A percentile compares a stretch with the other conserved stretches of the same genome.
These are phyloP conservation scores for Mystacides longicornis DNA, from an alignment of 2,888 invertebrate species.

Conservation along the genomic window DNA sequence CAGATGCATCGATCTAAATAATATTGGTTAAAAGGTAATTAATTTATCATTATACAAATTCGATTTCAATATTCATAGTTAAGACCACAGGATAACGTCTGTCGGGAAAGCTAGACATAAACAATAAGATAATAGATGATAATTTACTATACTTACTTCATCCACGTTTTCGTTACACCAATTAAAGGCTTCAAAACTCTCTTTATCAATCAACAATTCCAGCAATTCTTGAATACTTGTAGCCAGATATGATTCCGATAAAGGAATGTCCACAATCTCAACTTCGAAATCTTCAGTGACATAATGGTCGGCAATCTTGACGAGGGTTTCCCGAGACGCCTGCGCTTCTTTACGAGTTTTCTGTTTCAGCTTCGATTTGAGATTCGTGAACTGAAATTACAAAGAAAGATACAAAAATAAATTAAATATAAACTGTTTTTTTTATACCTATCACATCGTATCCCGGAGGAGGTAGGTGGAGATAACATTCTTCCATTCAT, in stretches of 20 bases:
- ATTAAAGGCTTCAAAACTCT: constrained; percentile 61
- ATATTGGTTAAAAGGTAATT: too few relatives aligned
- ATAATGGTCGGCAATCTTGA: not conserved
- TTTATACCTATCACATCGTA: too few relatives aligned
- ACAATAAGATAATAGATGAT: not conserved
- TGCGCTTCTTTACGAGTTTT: not conserved
- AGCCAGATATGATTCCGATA: constrained; percentile 32
- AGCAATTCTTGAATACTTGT: constrained; percentile 66
- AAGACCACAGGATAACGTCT: too few relatives aligned
- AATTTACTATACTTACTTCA: constrained; percentile 38
- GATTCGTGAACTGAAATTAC: constrained; percentile 5
- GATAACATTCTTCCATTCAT: too few relatives aligned
- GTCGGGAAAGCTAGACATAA: too few relatives aligned
- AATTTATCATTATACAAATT: too few relatives aligned
- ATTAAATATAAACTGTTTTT: too few relatives aligned
- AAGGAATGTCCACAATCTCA: constrained; percentile 30
- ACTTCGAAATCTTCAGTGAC: constrained; percentile 26
- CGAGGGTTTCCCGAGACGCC: not conserved
- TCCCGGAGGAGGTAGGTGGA: too few relatives aligned
- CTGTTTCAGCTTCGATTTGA: constrained; percentile 3
- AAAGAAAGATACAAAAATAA: too few relatives aligned
- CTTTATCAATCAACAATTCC: constrained; percentile 67
- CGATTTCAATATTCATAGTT: too few relatives aligned
- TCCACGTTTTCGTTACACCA: constrained; percentile 68
- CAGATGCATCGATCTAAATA: too few relatives aligned